A percentile compares a stretch with the other conserved stretches of the same genome.
phyloP scores from a whole-genome alignment of 2,888 invertebrate species.

The Aleiodes leptofemur region DNA sequence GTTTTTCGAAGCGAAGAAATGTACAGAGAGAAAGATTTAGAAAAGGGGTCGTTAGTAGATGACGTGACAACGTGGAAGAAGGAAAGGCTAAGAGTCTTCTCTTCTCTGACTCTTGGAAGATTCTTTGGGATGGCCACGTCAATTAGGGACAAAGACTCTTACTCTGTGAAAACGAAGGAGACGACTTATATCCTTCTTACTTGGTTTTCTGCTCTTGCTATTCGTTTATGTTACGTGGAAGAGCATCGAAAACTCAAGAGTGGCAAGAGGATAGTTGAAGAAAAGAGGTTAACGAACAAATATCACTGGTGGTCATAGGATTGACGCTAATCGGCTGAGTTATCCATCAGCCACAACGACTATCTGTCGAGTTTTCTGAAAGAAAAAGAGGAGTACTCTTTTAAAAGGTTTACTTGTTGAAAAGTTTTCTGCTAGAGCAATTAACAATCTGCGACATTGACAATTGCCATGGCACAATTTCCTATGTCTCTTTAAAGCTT shows the following conservation, averaged over 20 bases:
- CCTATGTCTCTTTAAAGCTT: constrained; percentile 14
- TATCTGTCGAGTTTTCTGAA: constrained; percentile 35
- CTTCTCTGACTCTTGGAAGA: constrained; percentile 33
- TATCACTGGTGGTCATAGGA: constrained; percentile 54
- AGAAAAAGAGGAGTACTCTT: constrained; percentile 27
- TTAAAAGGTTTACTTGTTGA: constrained; percentile 25
- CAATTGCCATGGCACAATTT: constrained; percentile 8
- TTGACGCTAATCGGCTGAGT: constrained; percentile 60
- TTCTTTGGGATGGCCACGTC: constrained; percentile 54
- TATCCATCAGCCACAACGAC: constrained; percentile 57
- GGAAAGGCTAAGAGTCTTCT: constrained; percentile 22
- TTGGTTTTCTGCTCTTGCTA: neutral
- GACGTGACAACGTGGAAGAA: constrained; percentile 55
- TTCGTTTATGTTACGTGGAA: constrained; percentile 9
- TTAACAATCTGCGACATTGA: constrained; percentile 35
- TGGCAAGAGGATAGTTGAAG: constrained; percentile 12
- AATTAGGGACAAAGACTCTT: constrained; percentile 57
- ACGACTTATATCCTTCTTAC: constrained; percentile 19
- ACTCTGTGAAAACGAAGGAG: constrained; percentile 14
- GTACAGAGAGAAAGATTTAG: constrained; percentile 50
- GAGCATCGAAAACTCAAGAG: constrained; percentile 4
- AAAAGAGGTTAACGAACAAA: constrained; percentile 61
- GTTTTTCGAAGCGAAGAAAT: neutral
- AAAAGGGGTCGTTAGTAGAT: constrained; percentile 57
- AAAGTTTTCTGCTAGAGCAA: constrained; percentile 21